A percentile compares a stretch with the other conserved stretches of the same genome.
Evolutionary conservation across 2,888 invertebrate genomes (phyloP).

Genomic region (Serripes groenlandicus): DNA sequence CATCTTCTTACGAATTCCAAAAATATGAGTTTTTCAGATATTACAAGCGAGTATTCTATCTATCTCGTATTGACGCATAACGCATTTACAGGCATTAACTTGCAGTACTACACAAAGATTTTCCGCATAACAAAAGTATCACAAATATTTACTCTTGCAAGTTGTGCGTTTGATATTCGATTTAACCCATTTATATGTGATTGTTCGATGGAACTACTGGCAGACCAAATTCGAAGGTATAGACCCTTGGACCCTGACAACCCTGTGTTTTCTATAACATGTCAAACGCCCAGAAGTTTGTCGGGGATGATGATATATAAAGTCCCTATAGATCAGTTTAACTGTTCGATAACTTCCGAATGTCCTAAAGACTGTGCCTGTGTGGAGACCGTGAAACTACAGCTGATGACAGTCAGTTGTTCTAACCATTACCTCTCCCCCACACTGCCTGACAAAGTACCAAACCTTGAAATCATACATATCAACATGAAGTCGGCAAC

Average conservation of each 20-base stretch:
- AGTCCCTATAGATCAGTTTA: constrained; percentile 33
- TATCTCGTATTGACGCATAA: constrained; percentile 27
- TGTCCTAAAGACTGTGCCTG: constrained; percentile 47
- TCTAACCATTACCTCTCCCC: background rate
- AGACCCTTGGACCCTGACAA: constrained; percentile 40
- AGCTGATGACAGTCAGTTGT: constrained; percentile 34
- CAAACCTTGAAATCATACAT: background rate
- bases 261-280: constrained; percentile 44
- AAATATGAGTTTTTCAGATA: constrained; percentile 23
- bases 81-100: constrained; percentile 32
- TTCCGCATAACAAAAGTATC: constrained; percentile 26
- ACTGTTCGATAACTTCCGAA: constrained; percentile 35
- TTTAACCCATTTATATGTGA: constrained; percentile 61
- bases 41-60: background rate
- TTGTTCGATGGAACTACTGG: constrained; percentile 35
- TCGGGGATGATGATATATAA: constrained; percentile 24
- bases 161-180: constrained; percentile 36
- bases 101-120: constrained; percentile 18
- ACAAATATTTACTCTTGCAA: constrained; percentile 10
- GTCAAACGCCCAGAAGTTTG: constrained; percentile 23
- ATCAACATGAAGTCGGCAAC: constrained; percentile 44
- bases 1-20: constrained; percentile 33
- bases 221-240: constrained; percentile 10
- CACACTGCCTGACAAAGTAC: constrained; percentile 20
- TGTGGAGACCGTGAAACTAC: constrained; percentile 25